These are phyloP conservation scores for Caenorhabditis tropicalis DNA, from an alignment of 1,140 invertebrate species.

Conservation along the genomic window DNA sequence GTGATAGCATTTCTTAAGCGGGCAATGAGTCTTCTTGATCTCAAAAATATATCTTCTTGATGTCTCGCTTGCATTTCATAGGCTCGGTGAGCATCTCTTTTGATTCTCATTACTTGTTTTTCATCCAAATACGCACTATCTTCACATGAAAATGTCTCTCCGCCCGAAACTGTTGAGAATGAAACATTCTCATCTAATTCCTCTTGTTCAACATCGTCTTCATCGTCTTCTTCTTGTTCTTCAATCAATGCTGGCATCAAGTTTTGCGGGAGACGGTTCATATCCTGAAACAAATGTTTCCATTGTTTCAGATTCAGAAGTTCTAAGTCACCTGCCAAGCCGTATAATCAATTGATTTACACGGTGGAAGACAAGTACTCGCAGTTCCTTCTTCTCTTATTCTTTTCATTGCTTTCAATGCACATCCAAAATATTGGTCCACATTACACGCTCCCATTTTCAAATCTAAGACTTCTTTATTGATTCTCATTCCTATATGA, in stretches of 20 bases:
- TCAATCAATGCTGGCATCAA: slow-evolving; percentile 70
- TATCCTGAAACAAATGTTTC: slow-evolving; percentile 53
- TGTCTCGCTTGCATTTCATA: slow-evolving; percentile 70
- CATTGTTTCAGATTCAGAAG: not conserved
- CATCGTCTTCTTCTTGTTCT: slow-evolving; percentile 62
- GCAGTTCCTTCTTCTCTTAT: slow-evolving; percentile 45
- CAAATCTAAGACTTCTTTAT: not conserved
- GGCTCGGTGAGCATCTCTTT: slow-evolving; percentile 65
- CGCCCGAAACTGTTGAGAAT: slow-evolving; percentile 11
- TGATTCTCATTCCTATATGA: not conserved
- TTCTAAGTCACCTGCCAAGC: slow-evolving; percentile 64
- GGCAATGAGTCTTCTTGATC: slow-evolving; percentile 66
- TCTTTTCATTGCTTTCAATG: slow-evolving; percentile 57
- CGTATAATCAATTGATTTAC: slow-evolving; percentile 69
- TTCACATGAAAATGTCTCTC: slow-evolving; percentile 46
- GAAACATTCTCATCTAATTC: slow-evolving; percentile 59
- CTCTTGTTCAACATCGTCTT: slow-evolving; percentile 62
- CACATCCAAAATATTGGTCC: slow-evolving; percentile 68
- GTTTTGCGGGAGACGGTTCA: slow-evolving; percentile 65
- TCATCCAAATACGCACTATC: slow-evolving; percentile 66
- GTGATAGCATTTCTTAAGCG: slow-evolving; percentile 59
- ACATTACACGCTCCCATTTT: slow-evolving; percentile 62
- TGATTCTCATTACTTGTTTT: slow-evolving; percentile 61
- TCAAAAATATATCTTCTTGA: slow-evolving; percentile 70
- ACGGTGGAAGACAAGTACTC: slow-evolving; percentile 56